Base-by-base conservation (phyloP, 2,888 invertebrate genomes). In the Venusia cambrica region DNA sequence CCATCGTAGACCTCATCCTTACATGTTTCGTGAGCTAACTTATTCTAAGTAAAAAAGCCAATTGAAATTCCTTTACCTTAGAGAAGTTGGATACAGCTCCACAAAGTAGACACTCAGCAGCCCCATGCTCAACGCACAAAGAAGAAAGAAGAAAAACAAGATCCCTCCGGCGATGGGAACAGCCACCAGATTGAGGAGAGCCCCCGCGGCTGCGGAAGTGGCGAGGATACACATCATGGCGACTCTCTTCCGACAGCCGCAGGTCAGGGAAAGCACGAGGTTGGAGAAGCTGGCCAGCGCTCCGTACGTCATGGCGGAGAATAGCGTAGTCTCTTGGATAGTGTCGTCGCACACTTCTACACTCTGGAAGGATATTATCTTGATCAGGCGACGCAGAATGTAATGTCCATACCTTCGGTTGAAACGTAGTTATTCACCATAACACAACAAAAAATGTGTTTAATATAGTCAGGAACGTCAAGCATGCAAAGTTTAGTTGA, bases 91-190 rank as follows among this genome's bases (percentile, higher is more conserved):
- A 29, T 87, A 87, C 2, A 87, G 55, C 45, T 87, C 87, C 22
- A 87, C 87, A 25, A 84, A 87, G 38, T 85, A 87, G 0, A 87
- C 87, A 30, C 85, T 84, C 17, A 87, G 48, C 1, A 87, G 66
- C 0, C 87, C 87, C 81, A 87, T 87, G 0, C 76, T 68, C 1
- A 87, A 66, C 0, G 85, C 87, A 30, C 76, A 74, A 38, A 84
- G 62, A 3, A 85, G 54, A 46, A 87, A 87, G 46, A 87, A 64
- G 65, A 85, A 83, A 60, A 87, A 83, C 56, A 87, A 81, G 4
- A 83, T 64, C 5, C 78, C 84, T 0, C 85, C 83, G 30, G 85
- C 81, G 0, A 85, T 53, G 0, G 87, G 85, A 3, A 70, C 61
- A 0, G 62, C 34, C 2, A 87, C 67, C 17, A 81, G 42, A 38